Percentiles rank a stretch among this genome's conserved stretches.
Conservation (phyloP, 2,113 vertebrate genomes). For the Antidorcas marsupialis region DNA sequence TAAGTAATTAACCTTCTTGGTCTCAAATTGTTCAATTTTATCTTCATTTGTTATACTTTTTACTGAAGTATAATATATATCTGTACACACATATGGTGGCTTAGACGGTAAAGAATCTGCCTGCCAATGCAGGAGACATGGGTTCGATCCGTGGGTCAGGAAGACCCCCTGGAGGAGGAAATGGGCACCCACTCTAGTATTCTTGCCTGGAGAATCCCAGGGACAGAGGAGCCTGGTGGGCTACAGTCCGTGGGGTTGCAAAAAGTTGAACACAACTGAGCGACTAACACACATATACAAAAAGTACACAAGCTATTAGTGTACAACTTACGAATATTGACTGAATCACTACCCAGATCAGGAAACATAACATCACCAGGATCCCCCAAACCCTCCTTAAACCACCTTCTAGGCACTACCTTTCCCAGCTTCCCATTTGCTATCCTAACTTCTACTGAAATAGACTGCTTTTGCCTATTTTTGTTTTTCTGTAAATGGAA, state of each 20-base stretch:
- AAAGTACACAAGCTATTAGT: not conserved
- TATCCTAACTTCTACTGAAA: not conserved
- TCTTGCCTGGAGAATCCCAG: not conserved
- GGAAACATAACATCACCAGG: not conserved
- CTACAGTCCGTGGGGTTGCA: not conserved
- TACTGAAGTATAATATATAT: not conserved
- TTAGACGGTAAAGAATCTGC: not conserved
- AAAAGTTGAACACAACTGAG: not conserved
- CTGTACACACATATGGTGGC: not conserved
- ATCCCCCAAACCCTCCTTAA: not conserved
- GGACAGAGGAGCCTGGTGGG: not conserved
- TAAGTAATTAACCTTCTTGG: not conserved
- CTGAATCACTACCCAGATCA: not conserved
- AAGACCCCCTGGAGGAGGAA: not conserved
- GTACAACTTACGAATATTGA: not conserved
- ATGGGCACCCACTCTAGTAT: not conserved
- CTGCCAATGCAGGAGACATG: not conserved
- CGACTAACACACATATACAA: not conserved
- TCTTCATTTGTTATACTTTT: not conserved
- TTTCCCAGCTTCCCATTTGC: not conserved
- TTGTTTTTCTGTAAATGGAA: not conserved
- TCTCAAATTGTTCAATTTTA: not conserved
- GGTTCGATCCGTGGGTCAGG: not conserved
- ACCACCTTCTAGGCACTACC: not conserved
- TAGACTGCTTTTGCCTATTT: not conserved